Conservation (phyloP, 2,113 vertebrate genomes). For the Prochilodus magdalenae region DNA sequence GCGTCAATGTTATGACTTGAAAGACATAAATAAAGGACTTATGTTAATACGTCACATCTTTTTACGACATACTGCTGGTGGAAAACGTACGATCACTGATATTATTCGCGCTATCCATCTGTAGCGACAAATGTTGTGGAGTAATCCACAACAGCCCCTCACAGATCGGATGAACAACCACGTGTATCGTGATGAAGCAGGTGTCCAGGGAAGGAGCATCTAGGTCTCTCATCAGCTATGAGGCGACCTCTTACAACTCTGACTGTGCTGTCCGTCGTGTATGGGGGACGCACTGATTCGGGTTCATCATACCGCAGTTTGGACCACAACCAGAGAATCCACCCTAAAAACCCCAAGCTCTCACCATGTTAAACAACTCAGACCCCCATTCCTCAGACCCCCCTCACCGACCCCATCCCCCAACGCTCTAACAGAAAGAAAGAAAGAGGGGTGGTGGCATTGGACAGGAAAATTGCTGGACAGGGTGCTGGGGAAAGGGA, state of each 20-base stretch:
- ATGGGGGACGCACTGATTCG: slow-evolving; percentile 9
- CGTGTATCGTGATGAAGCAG: too few species aligned
- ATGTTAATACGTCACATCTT: too few species aligned
- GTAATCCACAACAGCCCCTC: too few species aligned
- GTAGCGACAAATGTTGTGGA: too few species aligned
- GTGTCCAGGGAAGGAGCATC: too few species aligned
- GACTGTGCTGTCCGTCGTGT: slow-evolving; percentile 45
- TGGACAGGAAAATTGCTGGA: slow-evolving; percentile 67
- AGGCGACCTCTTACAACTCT: neutral
- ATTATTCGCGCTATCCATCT: too few species aligned
- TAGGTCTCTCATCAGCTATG: neutral
- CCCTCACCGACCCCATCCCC: slow-evolving; percentile 20
- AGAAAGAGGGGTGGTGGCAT: slow-evolving; percentile 82
- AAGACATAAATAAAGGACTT: too few species aligned
- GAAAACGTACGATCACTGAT: too few species aligned
- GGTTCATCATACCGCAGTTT: too few species aligned
- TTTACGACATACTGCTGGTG: too few species aligned
- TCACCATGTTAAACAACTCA: slow-evolving; percentile 11
- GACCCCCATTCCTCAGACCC: slow-evolving; percentile 29
- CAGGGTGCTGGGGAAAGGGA: slow-evolving; percentile 33
- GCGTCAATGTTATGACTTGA: too few species aligned
- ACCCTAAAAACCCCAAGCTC: neutral
- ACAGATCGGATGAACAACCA: too few species aligned
- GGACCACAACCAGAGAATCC: neutral
- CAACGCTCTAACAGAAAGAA: slow-evolving; percentile 66